Evolutionary conservation across 2,797 vertebrate species (phyloP).

Genomic region (Phaenicophaeus curvirostris): DNA sequence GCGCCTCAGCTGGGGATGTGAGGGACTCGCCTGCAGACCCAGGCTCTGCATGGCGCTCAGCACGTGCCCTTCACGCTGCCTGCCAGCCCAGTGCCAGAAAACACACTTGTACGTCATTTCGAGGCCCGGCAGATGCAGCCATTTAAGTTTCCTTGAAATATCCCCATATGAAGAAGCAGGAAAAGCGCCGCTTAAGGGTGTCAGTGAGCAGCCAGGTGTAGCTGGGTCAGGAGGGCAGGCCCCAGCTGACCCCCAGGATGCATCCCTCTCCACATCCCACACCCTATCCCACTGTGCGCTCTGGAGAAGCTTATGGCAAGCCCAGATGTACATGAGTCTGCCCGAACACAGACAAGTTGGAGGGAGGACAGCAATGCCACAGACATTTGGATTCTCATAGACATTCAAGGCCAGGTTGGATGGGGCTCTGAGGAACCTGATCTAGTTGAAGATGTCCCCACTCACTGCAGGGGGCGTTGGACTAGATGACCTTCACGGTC

Average conservation of each 20-base stretch:
- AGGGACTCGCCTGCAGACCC: neutral
- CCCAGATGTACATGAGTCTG: rapidly evolving
- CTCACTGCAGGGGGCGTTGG: too few species aligned
- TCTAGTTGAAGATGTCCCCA: too few species aligned
- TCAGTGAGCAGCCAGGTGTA: rapidly evolving
- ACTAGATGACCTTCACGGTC: too few species aligned
- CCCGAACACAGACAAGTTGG: rapidly evolving
- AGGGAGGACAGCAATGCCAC: neutral
- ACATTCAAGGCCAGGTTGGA: too few species aligned
- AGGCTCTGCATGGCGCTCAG: rapidly evolving
- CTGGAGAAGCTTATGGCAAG: rapidly evolving
- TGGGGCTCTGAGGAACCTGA: too few species aligned
- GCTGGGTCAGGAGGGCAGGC: neutral
- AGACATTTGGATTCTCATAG: rapidly evolving
- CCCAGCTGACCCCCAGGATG: rapidly evolving
- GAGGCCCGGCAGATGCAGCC: neutral
- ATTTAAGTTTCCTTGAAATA: neutral
- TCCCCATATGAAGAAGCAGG: neutral
- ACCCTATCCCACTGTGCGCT: neutral
- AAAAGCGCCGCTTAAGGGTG: rapidly evolving
- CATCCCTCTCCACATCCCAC: neutral
- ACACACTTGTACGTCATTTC: rapidly evolving
- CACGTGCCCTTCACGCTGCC: rapidly evolving
- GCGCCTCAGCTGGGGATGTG: neutral
- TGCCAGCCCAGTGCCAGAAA: rapidly evolving